phyloP scores from a whole-genome alignment of 2,888 invertebrate species.

The Erpobdella octoculata region DNA sequence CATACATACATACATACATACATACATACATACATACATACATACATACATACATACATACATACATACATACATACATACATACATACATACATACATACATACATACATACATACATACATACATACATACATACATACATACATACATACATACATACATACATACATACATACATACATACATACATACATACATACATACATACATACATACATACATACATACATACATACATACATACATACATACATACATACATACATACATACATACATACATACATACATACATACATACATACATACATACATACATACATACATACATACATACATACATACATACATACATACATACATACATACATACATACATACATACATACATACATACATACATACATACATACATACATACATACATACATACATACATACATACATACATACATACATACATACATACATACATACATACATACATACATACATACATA shows the following conservation, averaged over 20 bases:
- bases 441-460: constrained; percentile 1
- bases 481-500: not conserved
- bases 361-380: not conserved
- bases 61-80: constrained; percentile 1
- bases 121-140: constrained; percentile 23
- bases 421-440: not conserved
- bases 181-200: constrained; percentile 27
- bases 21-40: constrained; percentile 1
- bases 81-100: constrained; percentile 1
- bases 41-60: constrained; percentile 1
- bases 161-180: constrained; percentile 30
- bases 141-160: constrained; percentile 31
- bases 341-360: constrained; percentile 1
- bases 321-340: not conserved
- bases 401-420: not conserved
- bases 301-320: constrained; percentile 1
- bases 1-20: constrained; percentile 1
- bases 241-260: constrained; percentile 12
- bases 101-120: constrained; percentile 26
- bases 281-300: not conserved
- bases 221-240: constrained; percentile 11
- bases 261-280: not conserved
- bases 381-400: too few relatives aligned
- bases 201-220: constrained; percentile 14
- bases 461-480: not conserved